Evolutionary conservation across 2,888 invertebrate genomes (phyloP), one percentile per base, ranked within the genome.

Genomic region (Exocentrus adspersus): DNA sequence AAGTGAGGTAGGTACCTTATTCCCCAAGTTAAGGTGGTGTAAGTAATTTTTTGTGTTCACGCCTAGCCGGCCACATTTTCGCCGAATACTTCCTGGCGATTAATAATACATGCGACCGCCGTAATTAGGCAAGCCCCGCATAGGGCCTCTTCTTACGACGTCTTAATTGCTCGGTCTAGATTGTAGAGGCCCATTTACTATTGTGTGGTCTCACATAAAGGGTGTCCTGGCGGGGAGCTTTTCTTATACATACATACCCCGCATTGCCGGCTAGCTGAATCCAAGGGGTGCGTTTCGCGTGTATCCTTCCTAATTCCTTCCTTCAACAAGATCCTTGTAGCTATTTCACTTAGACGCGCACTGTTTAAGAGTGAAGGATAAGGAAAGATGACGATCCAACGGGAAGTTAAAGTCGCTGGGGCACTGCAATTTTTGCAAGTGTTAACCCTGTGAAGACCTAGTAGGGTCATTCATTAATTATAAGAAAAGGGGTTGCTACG

Each of bases 401-500:
- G 10, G 6, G 14, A 10, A 16, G 28, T 9, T n/a, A 16, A n/a
- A 54, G 42, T 43, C 28, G 5, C 19, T 10, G 6, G 17, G 57
- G 32, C 20, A 17, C 12, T 14, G 30, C 28, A 30, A 57, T 57
- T 57, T 57, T 57, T 57, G 57, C 57, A 57, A 57, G 57, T 57
- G 57, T 57, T 57, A 57, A 57, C 57, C 57, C 57, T 46, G 57
- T 46, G 45, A 45, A 45, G 45, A 28, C 45, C 45, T 45, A 57
- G 60, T 58, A 59, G 67, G 54, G 62, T 54, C 68, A 72, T 73
- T 72, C 71, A 73, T 73, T 73, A 72, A 73, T 73, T 72, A 73
- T 69, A 70, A 73, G 73, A 67, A 71, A 73, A 71, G 72, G 72
- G 72, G 64, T 68, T 59, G 50, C 59, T 53, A 58, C 56, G 66